Percentiles rank a stretch among this genome's conserved stretches.
Conservation (phyloP, 2,113 vertebrate genomes). For the Semnornis frantzii region DNA sequence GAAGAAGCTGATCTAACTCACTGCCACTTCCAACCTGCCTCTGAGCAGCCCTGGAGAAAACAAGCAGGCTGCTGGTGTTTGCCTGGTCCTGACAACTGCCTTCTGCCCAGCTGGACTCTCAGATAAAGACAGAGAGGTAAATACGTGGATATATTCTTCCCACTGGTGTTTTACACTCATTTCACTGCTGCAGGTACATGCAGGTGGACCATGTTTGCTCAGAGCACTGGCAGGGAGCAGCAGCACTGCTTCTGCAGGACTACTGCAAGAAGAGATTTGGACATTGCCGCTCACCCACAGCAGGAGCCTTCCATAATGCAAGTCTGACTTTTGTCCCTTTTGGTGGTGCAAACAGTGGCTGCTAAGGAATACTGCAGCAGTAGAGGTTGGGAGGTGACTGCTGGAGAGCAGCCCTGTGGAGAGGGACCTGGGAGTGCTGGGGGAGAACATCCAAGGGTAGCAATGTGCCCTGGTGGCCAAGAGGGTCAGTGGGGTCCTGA, state of each 20-base stretch:
- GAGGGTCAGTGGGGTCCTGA: no score
- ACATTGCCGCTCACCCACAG: not conserved
- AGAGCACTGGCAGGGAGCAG: not conserved
- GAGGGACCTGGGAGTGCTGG: no score
- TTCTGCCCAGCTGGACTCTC: not conserved
- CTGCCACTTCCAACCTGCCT: not conserved
- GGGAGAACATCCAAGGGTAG: no score
- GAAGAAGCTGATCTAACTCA: not conserved
- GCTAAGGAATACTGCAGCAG: not conserved
- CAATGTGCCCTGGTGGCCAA: no score
- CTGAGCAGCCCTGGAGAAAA: not conserved
- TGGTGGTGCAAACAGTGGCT: not conserved
- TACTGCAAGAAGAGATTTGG: not conserved
- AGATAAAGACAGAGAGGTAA: not conserved
- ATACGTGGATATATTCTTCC: not conserved
- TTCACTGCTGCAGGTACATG: not conserved
- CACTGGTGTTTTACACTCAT: not conserved
- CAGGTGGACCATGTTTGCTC: accelerated
- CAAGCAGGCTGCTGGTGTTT: not conserved
- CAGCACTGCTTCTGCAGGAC: not conserved
- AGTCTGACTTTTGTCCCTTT: not conserved
- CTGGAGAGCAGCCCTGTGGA: no score
- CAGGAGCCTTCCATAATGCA: not conserved
- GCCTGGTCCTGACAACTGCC: not conserved
- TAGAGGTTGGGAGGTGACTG: no score